Evolutionary conservation across 2,797 vertebrate genomes (phyloP), one percentile per base, ranked within the genome.

Genomic region (Clarias platycephalus): DNA sequence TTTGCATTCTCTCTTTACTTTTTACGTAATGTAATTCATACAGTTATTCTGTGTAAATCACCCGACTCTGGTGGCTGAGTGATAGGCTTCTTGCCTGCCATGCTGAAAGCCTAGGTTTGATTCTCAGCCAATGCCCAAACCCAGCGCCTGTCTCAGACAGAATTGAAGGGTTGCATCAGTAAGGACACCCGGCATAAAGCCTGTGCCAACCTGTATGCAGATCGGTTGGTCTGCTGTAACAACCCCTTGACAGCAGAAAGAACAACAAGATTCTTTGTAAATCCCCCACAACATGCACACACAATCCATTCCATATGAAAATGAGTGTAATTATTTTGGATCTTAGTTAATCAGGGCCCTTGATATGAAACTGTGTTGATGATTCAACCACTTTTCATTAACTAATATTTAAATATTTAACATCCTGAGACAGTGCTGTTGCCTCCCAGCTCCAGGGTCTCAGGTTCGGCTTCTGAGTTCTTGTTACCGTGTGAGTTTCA

Each of bases 351-450:
- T 74, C 71, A 74, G 44, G 15, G 49, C 44, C 15, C 70, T 49
- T 53, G 26, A 31, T 13, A 16, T 1, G 12, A 44, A 72, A 49
- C n/a, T 28, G 49, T 55, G 15, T 55, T 55, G 8, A 57, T 9
- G 16, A 55, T 4, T 31, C 18, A 2, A 75, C 53, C 72, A 31
- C 8, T 20, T 76, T 58, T 22, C 18, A 58, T 58, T 37, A 77
- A 24, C 55, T 37, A 13, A 77, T 77, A 60, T 60, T 75, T 77
- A 24, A 77, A 77, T 37, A 60, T 37, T 22, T 37, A 60, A 37
- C 12, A 28, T 28, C 26, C 26, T 31, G 26, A 1, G 26, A 0
- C 10, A 3, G 40, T 71, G 10, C 15, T 44, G 22, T 16, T 74
- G 71, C 6, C 6, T 74, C 44, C 26, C n/a, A 74, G 71, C 71